Evolutionary conservation across 2,888 invertebrate species (phyloP), one percentile per base, ranked within the genome.

Genomic region (Tromatobia lineatoria): DNA sequence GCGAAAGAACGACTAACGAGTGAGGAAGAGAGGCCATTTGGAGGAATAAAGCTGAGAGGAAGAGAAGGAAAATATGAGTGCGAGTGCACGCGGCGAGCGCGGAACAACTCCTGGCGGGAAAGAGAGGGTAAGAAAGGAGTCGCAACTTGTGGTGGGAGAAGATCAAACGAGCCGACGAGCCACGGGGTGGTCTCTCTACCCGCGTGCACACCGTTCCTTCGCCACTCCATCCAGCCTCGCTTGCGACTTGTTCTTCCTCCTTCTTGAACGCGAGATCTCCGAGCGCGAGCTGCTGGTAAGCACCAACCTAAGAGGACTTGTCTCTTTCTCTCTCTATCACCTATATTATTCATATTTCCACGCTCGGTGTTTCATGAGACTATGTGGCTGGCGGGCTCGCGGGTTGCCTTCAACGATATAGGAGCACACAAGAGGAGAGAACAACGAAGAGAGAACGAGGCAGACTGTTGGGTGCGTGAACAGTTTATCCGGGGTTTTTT

Each of bases 121-220:
- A 81, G 84, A 86, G 54, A 85, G 87, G 87, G 88, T 85, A 86
- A 87, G 86, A 85, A 87, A 85, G 83, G 80, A 83, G 83, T 77
- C 64, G 75, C 61, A 64, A 38, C 18, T 4, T 71, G 76, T 85
- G 88, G 91, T 92, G 92, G 92, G 92, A 91, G 92, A 92, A 93
- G 92, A 93, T 93, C 92, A 93, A 93, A 93, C 90, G 93, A 91
- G 92, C 93, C 93, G 93, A 92, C 93, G 88, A 92, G 90, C 93
- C 93, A 93, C 93, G 93, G 93, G 93, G 93, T 93, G 92, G 93
- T 93, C 93, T 86, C 77, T 81, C 74, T 90, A 90, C 90, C 91
- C 90, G 64, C 61, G 74, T 54, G 74, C 69, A 85, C 85, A 83
- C 50, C 73, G 73, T 80, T 76, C 83, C 86, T 73, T 71, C 86